These are phyloP conservation scores for Meriones psammophilus DNA, from an alignment of 2,797 vertebrate species.

Conservation along the genomic window DNA sequence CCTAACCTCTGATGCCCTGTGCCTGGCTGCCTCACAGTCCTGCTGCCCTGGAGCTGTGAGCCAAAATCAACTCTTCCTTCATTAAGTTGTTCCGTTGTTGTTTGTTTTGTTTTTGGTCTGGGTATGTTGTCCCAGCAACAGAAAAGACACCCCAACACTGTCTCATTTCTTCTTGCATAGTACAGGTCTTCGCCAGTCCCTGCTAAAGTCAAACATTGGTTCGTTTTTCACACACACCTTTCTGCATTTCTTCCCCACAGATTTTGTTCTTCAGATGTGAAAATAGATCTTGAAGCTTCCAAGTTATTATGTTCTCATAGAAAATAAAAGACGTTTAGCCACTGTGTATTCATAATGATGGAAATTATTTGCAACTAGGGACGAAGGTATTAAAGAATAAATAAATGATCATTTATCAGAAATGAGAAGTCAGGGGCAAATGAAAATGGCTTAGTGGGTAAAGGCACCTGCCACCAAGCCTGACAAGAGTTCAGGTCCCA, in stretches of 20 bases:
- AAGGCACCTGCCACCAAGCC: neutral
- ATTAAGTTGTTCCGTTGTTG: neutral
- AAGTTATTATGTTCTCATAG: neutral
- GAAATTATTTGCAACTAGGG: neutral
- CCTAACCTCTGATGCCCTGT: neutral
- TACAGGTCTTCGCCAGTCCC: too few relatives aligned
- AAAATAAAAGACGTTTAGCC: neutral
- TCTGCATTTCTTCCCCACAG: neutral
- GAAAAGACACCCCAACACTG: neutral
- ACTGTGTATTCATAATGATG: neutral
- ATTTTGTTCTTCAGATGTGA: neutral
- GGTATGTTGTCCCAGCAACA: too few relatives aligned
- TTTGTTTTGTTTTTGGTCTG: neutral
- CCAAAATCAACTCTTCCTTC: neutral
- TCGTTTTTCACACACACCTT: neutral
- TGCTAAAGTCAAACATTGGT: neutral
- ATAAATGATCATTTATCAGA: neutral
- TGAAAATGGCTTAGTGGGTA: neutral
- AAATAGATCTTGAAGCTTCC: neutral
- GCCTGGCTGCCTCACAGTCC: neutral
- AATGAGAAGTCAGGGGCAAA: neutral
- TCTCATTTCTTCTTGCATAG: neutral
- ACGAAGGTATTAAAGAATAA: neutral
- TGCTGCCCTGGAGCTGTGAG: neutral
- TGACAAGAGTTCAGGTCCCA: neutral